Base-by-base conservation (phyloP, 2,888 invertebrate species). In the Cremastinae sp. region DNA sequence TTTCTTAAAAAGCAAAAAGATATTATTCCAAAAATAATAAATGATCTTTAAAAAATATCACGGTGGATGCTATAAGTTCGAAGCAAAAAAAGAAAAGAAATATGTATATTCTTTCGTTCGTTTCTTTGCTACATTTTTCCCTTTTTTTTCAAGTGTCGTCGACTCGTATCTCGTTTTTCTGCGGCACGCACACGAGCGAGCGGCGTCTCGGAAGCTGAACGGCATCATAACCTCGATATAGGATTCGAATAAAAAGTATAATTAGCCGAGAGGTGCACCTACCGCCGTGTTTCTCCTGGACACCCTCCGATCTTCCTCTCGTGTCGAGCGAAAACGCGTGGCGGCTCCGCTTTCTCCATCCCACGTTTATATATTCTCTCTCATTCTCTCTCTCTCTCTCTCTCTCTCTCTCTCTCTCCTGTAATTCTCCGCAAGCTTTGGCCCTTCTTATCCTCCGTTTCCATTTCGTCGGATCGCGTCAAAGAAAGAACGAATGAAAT, bases 231-330 rank as follows among this genome's bases (percentile, higher is more conserved):
- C 65, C 61, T 45, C 68, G 56, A 43, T 20, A 59, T 41, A 61
- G 61, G 59, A 22, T 12, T 68, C 54, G 72, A 80, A 79, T 79
- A 83, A 84, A 83, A 83, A 82, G 78, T 75, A 62, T 66, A 61
- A 75, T 80, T 84, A 83, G 83, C 47, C 81, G 78, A 28, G 78
- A 56, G 38, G 58, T 73, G 71, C 81, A 83, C 83, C 82, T 83
- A 83, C 84, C 84, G 81, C 83, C 66, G 74, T 72, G 84, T 47
- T 14, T 75, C 59, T 12, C 56, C 16, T 16, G 16, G 47, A 61
- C 75, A 74, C 59, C 49, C 78, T 54, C 78, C 68, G 56, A 74
- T 47, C 16, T 53, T 28, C 12, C 18, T 47, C 61, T 61, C 61
- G 61, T 47, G 61, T 7, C 47, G n/a, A 2, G 43, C 47, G 49